Evolutionary conservation across 2,797 vertebrate genomes (phyloP), one percentile per base, ranked within the genome.

Genomic region (Danio tinwini): DNA sequence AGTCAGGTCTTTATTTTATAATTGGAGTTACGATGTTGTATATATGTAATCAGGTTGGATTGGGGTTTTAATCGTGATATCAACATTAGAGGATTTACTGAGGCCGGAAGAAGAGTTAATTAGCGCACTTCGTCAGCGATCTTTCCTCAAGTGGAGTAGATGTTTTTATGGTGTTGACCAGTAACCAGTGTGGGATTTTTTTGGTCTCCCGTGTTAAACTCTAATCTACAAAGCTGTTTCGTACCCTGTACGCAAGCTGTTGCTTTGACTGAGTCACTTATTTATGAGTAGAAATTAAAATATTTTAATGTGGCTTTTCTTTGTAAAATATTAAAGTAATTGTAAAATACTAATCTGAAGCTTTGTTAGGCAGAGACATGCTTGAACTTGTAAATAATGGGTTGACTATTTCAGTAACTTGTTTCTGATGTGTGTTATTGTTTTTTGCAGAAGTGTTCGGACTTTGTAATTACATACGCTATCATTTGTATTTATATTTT

Each of bases 401-500:
- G 84, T 85, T 81, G 84, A 85, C 74, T 74, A 87, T 89, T 88
- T 86, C 84, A 88, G 84, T 93, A 94, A 95, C 93, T 93, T 92
- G 94, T 94, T 95, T 95, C 93, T 93, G 94, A 95, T 91, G 93
- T 92, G 94, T 95, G 94, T 95, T 94, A 94, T 87, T 88, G 78
- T 94, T 94, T 94, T 96, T 95, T 94, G 93, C 92, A 95, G 94
- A 94, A 92, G 94, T 96, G 95, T 95, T 94, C 92, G 93, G 95
- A 95, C 94, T 96, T 96, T 96, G 94, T 96, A 96, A 95, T 94
- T 96, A 96, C 94, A 85, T 86, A 94, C 94, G 91, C 92, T 94
- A 95, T 95, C 94, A 94, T 96, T 96, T 96, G 95, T 96, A 96
- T 96, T 96, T 96, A 96, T 96, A 96, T 96, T 96, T 96, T 96